These are phyloP conservation scores for Girardinichthys multiradiatus DNA, from an alignment of 2,113 vertebrate genomes.

Conservation along the genomic window DNA sequence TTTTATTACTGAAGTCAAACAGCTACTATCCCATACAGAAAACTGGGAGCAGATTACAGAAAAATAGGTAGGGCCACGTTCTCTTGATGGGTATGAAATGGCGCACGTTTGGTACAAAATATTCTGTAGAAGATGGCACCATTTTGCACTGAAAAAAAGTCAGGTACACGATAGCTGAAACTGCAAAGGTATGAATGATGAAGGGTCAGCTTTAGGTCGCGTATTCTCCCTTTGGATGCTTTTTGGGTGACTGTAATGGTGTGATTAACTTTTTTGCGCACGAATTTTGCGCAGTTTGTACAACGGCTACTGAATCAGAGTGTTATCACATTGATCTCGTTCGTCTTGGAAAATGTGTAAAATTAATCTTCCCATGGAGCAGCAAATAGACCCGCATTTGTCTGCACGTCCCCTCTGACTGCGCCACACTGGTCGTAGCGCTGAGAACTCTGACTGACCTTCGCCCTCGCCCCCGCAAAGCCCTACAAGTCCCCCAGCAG, in stretches of 20 bases:
- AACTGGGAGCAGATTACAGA: too few relatives aligned
- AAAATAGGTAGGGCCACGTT: too few relatives aligned
- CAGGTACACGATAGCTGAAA: too few relatives aligned
- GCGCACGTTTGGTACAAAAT: too few relatives aligned
- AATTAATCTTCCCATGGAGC: constrained; percentile 32
- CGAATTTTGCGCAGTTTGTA: neutral
- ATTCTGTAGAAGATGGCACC: too few relatives aligned
- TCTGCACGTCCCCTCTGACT: constrained; percentile 58
- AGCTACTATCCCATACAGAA: too few relatives aligned
- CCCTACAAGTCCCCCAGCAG: constrained; percentile 73
- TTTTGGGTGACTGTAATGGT: neutral
- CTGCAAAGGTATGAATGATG: too few relatives aligned
- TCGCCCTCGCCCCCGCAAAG: constrained; percentile 73
- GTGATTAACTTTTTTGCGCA: constrained; percentile 7
- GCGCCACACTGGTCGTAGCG: constrained; percentile 59
- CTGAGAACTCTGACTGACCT: constrained; percentile 85
- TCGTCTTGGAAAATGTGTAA: constrained; percentile 21
- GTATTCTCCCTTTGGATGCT: neutral
- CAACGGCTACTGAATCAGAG: constrained; percentile 15
- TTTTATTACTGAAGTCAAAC: too few relatives aligned
- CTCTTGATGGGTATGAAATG: too few relatives aligned
- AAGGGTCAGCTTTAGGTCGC: too few relatives aligned
- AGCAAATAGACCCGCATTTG: constrained; percentile 54
- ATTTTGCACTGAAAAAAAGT: too few relatives aligned
- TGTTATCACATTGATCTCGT: constrained; percentile 17